These are phyloP conservation scores for Cerceris rybyensis DNA, from an alignment of 2,888 invertebrate genomes.

Conservation along the genomic window DNA sequence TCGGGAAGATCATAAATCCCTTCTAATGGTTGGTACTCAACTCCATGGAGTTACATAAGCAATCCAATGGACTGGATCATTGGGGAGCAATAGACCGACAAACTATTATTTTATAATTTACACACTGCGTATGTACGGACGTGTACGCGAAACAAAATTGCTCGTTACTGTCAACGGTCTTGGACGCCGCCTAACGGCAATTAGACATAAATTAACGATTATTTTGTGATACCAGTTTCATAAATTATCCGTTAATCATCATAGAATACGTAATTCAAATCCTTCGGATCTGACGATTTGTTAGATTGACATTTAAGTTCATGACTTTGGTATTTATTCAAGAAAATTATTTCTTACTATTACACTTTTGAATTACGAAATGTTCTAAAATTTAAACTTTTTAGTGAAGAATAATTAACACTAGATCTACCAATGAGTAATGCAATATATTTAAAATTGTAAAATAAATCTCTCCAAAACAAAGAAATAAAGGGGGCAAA, in stretches of 20 bases:
- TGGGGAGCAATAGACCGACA: slow-evolving; percentile 16
- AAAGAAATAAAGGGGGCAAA: too few species aligned
- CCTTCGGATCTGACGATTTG: neutral
- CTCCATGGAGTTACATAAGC: slow-evolving; percentile 23
- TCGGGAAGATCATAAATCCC: slow-evolving; percentile 29
- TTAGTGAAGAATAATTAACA: too few species aligned
- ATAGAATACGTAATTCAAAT: neutral
- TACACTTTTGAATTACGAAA: too few species aligned
- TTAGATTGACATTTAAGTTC: neutral
- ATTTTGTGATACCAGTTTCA: neutral
- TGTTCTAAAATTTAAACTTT: too few species aligned
- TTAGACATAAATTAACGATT: slow-evolving; percentile 12
- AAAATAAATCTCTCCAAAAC: too few species aligned
- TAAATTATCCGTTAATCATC: neutral
- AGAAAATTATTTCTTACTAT: neutral
- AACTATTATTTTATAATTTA: slow-evolving; percentile 36
- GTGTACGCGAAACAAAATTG: slow-evolving; percentile 13
- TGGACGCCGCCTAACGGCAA: slow-evolving; percentile 3
- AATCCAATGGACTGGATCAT: slow-evolving; percentile 14
- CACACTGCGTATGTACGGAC: neutral
- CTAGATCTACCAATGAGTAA: too few species aligned
- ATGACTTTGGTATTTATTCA: neutral
- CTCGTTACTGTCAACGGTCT: slow-evolving; percentile 12
- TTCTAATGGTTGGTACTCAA: slow-evolving; percentile 18
- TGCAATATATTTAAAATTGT: too few species aligned